Evolutionary conservation across 2,113 vertebrate genomes (phyloP).

Genomic region (Silurus glanis): DNA sequence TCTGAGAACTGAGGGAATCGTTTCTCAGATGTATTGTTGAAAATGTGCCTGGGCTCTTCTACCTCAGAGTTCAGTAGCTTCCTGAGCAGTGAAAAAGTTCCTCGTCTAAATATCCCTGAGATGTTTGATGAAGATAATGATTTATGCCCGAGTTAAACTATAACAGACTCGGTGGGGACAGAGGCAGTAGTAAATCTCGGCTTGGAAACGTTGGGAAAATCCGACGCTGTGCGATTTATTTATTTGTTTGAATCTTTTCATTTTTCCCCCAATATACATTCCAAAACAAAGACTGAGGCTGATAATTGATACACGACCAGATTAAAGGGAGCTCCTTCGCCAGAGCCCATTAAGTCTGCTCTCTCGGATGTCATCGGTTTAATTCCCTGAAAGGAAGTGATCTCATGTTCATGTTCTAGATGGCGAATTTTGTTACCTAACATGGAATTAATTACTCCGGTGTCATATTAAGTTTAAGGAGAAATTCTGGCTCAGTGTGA

Average conservation of each 20-base stretch:
- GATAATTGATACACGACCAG: slow-evolving; percentile 64
- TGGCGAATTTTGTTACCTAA: slow-evolving; percentile 56
- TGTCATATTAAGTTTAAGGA: slow-evolving; percentile 63
- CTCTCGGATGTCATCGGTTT: slow-evolving; percentile 57
- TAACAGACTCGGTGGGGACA: slow-evolving; percentile 44
- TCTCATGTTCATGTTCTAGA: slow-evolving; percentile 51
- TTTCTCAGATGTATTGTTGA: slow-evolving; percentile 71
- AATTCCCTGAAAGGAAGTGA: slow-evolving; percentile 51
- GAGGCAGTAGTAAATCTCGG: slow-evolving; percentile 56
- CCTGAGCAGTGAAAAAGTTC: slow-evolving; percentile 44
- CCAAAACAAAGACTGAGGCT: slow-evolving; percentile 54
- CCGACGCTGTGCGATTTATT: not conserved
- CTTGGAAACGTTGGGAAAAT: slow-evolving; percentile 46
- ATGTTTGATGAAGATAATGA: slow-evolving; percentile 66
- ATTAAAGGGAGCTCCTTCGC: slow-evolving; percentile 60
- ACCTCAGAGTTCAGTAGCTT: slow-evolving; percentile 67
- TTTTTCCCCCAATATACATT: slow-evolving; percentile 37
- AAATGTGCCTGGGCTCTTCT: slow-evolving; percentile 37
- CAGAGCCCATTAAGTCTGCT: slow-evolving; percentile 53
- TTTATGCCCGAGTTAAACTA: slow-evolving; percentile 57
- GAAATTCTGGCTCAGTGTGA: slow-evolving; percentile 8
- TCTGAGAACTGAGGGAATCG: slow-evolving; percentile 67
- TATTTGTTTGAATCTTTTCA: slow-evolving; percentile 11
- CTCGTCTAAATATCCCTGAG: slow-evolving; percentile 58
- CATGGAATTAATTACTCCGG: slow-evolving; percentile 64